A percentile compares a stretch with the other conserved stretches of the same genome.
phyloP scores from a whole-genome alignment of 1,140 invertebrate species.

The Drosophila malerkotliana region DNA sequence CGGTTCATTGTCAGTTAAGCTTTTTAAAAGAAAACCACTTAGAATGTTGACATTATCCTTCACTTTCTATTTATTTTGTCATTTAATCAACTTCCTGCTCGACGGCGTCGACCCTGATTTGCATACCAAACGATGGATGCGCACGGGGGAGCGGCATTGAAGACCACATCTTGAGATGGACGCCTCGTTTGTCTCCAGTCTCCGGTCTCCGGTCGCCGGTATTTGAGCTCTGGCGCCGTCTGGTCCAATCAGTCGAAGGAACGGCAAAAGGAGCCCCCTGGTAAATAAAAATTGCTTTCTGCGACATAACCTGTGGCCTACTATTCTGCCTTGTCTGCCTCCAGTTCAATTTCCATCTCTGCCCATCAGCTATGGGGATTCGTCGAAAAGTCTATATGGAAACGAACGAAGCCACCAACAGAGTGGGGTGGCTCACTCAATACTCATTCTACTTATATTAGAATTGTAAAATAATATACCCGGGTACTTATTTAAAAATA shows the following conservation, averaged over 20 bases:
- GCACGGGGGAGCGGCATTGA: slow-evolving; percentile 3
- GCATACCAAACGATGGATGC: slow-evolving; percentile 56
- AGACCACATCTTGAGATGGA: slow-evolving; percentile 69
- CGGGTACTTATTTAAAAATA: no score
- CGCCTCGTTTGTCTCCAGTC: slow-evolving; percentile 46
- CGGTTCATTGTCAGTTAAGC: slow-evolving; percentile 82
- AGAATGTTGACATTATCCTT: slow-evolving; percentile 83
- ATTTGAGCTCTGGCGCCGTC: slow-evolving; percentile 61
- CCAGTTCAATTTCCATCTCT: not conserved
- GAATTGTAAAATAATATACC: no score
- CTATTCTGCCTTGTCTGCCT: not conserved
- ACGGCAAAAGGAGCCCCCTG: slow-evolving; percentile 14
- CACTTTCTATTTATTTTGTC: slow-evolving; percentile 83
- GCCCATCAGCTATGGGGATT: slow-evolving; percentile 8
- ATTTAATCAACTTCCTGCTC: slow-evolving; percentile 81
- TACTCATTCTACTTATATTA: no score
- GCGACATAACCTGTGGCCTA: slow-evolving; percentile 70
- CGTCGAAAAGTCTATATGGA: slow-evolving; percentile 69
- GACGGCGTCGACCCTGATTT: slow-evolving; percentile 57
- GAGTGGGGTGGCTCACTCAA: not conserved
- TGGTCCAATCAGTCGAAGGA: slow-evolving; percentile 67
- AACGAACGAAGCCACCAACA: slow-evolving; percentile 15
- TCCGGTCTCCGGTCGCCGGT: slow-evolving; percentile 24
- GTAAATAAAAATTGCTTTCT: slow-evolving; percentile 77
- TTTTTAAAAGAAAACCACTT: slow-evolving; percentile 83